Evolutionary conservation across 1,140 invertebrate species (phyloP), one percentile per base, ranked within the genome.

Genomic region (Lepidostoma basale): DNA sequence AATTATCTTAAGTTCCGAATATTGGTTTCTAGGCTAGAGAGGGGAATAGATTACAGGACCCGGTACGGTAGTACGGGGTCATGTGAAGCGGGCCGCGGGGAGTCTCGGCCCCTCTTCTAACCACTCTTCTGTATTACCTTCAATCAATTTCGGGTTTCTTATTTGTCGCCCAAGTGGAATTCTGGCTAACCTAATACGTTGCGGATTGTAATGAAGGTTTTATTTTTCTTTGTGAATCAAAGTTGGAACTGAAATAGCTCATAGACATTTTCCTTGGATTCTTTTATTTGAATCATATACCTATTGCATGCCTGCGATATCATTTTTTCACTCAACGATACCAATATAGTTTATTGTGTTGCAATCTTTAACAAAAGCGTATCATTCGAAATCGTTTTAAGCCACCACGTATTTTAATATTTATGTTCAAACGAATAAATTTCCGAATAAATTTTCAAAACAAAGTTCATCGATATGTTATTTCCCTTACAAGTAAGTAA

Each of bases 101-200:
- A n/a, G 10, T 26, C 49, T 56, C 22, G 49, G n/a, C 45, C 25
- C 2, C n/a, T 23, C 12, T 23, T n/a, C 12, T 23, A 12, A 4
- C 22, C 5, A 22, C 45, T 2, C 10, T 49, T 22, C 45, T 22
- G n/a, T 36, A 36, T 49, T 49, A 49, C 45, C 45, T 49, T 25
- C 45, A 49, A 49, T 49, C 45, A 49, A 49, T 49, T 49, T 49
- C 45, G 6, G 45, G 22, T 49, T 49, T 49, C 23, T n/a, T 49
- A 49, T 49, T 22, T 25, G 45, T 49, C 45, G 22, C 33, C 10
- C 10, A 2, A 36, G 33, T 23, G 45, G 18, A 49, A 49, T 9
- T 18, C 23, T 49, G 22, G 45, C 45, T 26, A 23, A 25, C 8
- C 23, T 12, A 49, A 49, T 49, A 23, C 45, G 18, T 49, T 25